Evolutionary conservation across 2,113 vertebrate species (phyloP).

Genomic region (Probosciger aterrimus): DNA sequence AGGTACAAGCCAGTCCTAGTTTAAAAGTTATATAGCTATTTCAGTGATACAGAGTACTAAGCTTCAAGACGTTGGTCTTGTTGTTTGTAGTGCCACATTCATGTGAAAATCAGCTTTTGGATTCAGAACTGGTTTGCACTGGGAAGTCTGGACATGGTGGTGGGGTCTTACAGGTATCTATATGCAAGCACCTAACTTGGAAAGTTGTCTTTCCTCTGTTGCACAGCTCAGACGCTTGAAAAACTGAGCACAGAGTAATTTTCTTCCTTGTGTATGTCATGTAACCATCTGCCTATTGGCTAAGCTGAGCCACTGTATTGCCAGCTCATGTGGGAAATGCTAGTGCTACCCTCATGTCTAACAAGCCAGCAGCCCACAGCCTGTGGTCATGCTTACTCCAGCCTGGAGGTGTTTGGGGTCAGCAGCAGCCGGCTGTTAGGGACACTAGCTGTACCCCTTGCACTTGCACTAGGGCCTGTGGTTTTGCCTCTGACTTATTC

Average conservation of each 20-base stretch:
- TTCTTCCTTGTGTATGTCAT: accelerated
- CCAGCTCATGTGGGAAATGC: neutral
- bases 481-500: neutral
- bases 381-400: neutral
- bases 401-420: neutral
- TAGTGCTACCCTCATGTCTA: neutral
- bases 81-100: neutral
- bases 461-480: neutral
- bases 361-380: neutral
- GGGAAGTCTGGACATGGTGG: neutral
- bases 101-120: neutral
- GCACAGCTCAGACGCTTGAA: neutral
- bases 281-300: neutral
- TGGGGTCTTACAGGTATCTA: neutral
- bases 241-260: neutral
- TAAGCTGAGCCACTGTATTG: neutral
- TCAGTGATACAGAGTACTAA: neutral
- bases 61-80: neutral
- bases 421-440: accelerated
- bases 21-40: neutral
- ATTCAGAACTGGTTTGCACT: neutral
- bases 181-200: neutral
- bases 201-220: neutral
- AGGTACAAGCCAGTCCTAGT: neutral
- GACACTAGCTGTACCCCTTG: neutral